Conservation (phyloP, 1,140 invertebrate genomes). For the Eufriesea mexicana region DNA sequence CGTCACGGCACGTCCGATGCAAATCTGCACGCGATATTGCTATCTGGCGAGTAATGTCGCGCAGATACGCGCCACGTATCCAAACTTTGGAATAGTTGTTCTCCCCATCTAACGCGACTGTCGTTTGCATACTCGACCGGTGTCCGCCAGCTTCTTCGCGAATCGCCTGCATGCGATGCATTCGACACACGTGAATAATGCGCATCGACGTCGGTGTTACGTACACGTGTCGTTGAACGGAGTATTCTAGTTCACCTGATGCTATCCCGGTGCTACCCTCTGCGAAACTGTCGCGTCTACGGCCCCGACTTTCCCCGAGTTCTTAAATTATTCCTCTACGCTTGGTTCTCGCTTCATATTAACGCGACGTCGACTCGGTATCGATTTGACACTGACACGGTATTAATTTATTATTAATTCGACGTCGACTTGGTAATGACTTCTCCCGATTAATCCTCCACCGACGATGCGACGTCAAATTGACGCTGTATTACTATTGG, state of each 20-base stretch:
- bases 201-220: not conserved
- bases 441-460: no score
- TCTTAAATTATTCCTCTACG: no score
- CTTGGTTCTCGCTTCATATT: no score
- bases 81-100: constrained; percentile 41
- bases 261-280: no score
- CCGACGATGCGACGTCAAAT: no score
- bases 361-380: no score
- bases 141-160: constrained; percentile 16
- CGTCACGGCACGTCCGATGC: constrained; percentile 37
- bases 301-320: no score
- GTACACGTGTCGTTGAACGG: not conserved
- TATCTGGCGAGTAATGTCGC: constrained; percentile 31
- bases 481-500: no score
- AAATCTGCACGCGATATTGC: constrained; percentile 42
- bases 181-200: constrained; percentile 13
- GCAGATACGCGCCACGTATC: constrained; percentile 7
- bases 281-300: no score
- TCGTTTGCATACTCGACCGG: constrained; percentile 40
- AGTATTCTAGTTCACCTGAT: not conserved
- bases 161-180: not conserved
- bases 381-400: no score
- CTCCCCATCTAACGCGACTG: constrained; percentile 11
- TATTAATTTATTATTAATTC: no score
- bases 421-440: no score